phyloP scores from a whole-genome alignment of 1,140 invertebrate genomes.

The Drosophila baimaii region DNA sequence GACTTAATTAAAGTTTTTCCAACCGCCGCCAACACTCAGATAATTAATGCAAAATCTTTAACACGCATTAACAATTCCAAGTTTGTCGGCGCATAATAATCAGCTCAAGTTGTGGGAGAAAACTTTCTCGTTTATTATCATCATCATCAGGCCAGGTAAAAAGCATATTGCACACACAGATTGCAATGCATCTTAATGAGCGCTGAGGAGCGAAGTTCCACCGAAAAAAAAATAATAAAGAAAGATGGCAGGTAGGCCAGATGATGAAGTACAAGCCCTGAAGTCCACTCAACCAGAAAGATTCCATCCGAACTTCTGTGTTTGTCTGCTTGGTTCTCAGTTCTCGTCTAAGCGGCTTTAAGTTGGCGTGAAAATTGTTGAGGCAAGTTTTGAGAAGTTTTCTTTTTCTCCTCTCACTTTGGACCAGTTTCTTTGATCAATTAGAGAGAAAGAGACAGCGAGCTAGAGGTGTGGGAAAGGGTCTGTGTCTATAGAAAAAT shows the following conservation, averaged over 20 bases:
- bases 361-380: constrained; percentile 77
- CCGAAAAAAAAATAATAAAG: constrained; percentile 13
- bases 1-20: constrained; percentile 74
- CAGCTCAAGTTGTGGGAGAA: constrained; percentile 68
- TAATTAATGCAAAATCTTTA: constrained; percentile 82
- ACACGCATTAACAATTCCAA: constrained; percentile 81
- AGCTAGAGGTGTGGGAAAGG: constrained; percentile 2
- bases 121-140: constrained; percentile 71
- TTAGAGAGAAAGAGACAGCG: constrained; percentile 27
- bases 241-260: constrained; percentile 16
- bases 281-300: constrained; percentile 53
- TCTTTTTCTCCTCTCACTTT: constrained; percentile 17
- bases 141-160: constrained; percentile 33
- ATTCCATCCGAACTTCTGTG: constrained; percentile 42
- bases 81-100: constrained; percentile 75
- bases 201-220: constrained; percentile 24
- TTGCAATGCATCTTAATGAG: constrained; percentile 67
- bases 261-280: constrained; percentile 34
- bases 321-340: constrained; percentile 23
- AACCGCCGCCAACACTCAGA: constrained; percentile 25
- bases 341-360: constrained; percentile 67
- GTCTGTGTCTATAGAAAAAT: constrained; percentile 4
- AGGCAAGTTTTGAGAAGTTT: constrained; percentile 67
- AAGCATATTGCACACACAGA: constrained; percentile 67
- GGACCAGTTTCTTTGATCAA: constrained; percentile 67